These are phyloP conservation scores for Cyphomyrus plagiostoma DNA, from an alignment of 2,113 vertebrate genomes.

Conservation along the genomic window DNA sequence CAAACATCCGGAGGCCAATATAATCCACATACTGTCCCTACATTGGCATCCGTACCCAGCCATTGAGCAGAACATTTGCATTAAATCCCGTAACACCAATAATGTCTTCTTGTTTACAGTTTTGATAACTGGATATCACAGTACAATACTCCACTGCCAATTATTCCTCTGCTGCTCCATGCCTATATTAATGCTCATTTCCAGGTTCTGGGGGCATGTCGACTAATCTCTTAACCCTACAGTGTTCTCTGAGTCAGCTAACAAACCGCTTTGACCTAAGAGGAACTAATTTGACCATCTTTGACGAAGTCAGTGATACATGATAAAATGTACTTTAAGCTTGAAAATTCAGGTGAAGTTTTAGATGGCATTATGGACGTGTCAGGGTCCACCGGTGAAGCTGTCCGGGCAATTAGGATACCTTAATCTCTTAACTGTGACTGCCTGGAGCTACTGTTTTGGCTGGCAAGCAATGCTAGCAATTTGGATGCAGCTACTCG, in stretches of 20 bases:
- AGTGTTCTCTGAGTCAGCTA: neutral
- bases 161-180: neutral
- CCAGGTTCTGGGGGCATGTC: neutral
- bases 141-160: neutral
- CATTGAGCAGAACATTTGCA: neutral
- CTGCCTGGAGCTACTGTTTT: neutral
- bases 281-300: neutral
- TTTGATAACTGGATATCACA: neutral
- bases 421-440: neutral
- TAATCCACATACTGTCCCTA: neutral
- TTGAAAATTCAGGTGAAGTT: neutral
- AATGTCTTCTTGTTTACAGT: neutral
- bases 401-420: neutral
- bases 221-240: neutral
- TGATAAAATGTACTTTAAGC: neutral
- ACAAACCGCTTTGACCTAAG: neutral
- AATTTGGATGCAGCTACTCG: neutral
- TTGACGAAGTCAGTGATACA: neutral
- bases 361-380: neutral
- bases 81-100: neutral
- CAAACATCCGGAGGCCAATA: neutral
- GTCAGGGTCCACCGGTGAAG: neutral
- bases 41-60: neutral
- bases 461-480: neutral
- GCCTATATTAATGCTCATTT: neutral